Conservation (phyloP, 1,140 invertebrate genomes). For the Drosophila paulistorum region DNA sequence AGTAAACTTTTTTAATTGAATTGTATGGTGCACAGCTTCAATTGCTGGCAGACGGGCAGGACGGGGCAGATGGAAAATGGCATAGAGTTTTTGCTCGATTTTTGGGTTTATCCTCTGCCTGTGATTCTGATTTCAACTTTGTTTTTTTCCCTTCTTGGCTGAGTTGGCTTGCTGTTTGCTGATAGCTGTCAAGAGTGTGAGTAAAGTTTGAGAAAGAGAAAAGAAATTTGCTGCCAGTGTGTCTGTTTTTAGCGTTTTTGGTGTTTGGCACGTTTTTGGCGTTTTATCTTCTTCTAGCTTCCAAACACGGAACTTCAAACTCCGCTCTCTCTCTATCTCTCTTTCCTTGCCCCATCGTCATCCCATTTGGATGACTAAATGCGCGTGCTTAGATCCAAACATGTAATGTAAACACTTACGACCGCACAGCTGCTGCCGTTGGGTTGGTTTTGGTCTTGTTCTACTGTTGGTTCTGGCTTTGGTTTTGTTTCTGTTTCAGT, state of each 20-base stretch:
- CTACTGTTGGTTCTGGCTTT: too few relatives aligned
- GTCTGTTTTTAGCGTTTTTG: slow-evolving; percentile 50
- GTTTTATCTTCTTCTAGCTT: slow-evolving; percentile 39
- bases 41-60: slow-evolving; percentile 46
- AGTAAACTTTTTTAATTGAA: slow-evolving; percentile 75
- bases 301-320: neutral
- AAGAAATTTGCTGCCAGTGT: too few relatives aligned
- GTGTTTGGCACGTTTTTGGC: slow-evolving; percentile 66
- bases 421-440: slow-evolving; percentile 70
- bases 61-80: slow-evolving; percentile 23
- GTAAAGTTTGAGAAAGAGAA: neutral
- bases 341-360: neutral
- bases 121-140: neutral
- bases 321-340: neutral
- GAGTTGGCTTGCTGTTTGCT: neutral
- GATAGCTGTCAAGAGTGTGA: slow-evolving; percentile 1
- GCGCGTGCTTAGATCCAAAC: slow-evolving; percentile 73
- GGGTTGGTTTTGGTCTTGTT: slow-evolving; percentile 12
- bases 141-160: neutral
- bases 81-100: neutral
- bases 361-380: slow-evolving; percentile 52
- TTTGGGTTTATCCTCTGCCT: slow-evolving; percentile 16
- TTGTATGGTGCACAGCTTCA: slow-evolving; percentile 72
- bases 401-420: slow-evolving; percentile 78
- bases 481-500: neutral